These are phyloP conservation scores for Xylota sylvarum DNA, from an alignment of 2,888 invertebrate genomes.

Conservation along the genomic window DNA sequence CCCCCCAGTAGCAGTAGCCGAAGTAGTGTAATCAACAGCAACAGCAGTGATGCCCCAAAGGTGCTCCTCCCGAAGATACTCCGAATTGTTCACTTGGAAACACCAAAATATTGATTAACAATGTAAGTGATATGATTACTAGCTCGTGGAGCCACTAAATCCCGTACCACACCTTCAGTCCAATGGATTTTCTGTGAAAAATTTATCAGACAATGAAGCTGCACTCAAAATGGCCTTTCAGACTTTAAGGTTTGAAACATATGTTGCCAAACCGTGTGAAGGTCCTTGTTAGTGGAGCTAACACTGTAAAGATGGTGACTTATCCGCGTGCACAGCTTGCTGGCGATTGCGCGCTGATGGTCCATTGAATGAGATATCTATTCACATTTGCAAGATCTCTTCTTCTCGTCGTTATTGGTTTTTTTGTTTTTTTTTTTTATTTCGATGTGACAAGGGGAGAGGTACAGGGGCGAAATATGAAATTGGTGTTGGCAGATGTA, in stretches of 20 bases:
- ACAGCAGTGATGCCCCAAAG: conserved; percentile 59
- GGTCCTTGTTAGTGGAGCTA: neutral
- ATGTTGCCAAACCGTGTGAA: conserved; percentile 1
- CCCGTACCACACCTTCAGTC: conserved; percentile 20
- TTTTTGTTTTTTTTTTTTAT: neutral
- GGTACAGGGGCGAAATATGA: conserved; percentile 4
- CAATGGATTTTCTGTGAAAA: neutral
- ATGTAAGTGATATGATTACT: conserved; percentile 43
- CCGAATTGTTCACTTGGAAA: conserved; percentile 66
- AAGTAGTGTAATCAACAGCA: conserved; percentile 26
- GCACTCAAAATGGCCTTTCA: neutral
- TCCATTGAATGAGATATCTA: neutral
- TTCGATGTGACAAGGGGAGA: neutral
- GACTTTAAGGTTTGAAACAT: conserved; percentile 8
- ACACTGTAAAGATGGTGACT: neutral
- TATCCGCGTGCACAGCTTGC: conserved; percentile 37
- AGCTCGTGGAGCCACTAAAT: no score
- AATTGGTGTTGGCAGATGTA: conserved; percentile 1
- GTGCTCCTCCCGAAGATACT: conserved; percentile 48
- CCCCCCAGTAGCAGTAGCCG: neutral
- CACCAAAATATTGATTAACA: conserved; percentile 65
- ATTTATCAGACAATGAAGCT: neutral
- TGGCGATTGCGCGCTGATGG: conserved; percentile 18
- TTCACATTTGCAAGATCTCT: conserved; percentile 2
- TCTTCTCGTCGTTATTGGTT: neutral